These are phyloP conservation scores for Myathropa florea DNA, from an alignment of 2,888 invertebrate species.

Conservation along the genomic window DNA sequence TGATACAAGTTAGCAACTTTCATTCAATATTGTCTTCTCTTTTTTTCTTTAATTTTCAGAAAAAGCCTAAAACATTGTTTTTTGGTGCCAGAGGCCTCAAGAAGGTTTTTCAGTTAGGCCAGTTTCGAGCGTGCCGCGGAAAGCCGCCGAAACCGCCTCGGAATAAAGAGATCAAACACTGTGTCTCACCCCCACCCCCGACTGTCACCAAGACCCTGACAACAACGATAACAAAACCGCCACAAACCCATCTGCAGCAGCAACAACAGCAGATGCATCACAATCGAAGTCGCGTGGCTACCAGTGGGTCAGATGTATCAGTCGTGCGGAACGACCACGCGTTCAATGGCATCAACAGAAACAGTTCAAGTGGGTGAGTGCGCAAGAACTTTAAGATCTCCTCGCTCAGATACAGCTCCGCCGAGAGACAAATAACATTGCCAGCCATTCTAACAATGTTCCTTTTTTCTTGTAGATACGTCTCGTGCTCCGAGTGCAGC, in stretches of 20 bases:
- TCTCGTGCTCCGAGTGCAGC: slow-evolving; percentile 93
- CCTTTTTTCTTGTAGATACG: slow-evolving; percentile 82
- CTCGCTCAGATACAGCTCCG: slow-evolving; percentile 20
- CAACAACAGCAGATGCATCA: slow-evolving; percentile 76
- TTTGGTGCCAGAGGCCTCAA: slow-evolving; percentile 84
- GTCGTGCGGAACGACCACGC: slow-evolving; percentile 84
- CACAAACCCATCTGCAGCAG: slow-evolving; percentile 74
- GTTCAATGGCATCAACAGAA: slow-evolving; percentile 83
- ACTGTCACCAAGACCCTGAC: slow-evolving; percentile 70
- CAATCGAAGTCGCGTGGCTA: slow-evolving; percentile 83
- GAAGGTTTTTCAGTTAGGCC: slow-evolving; percentile 84
- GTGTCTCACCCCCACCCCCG: slow-evolving; percentile 79
- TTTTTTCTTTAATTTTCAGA: slow-evolving; percentile 76
- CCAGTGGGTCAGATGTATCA: slow-evolving; percentile 85
- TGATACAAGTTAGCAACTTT: too few species aligned
- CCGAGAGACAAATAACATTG: slow-evolving; percentile 9
- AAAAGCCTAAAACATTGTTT: slow-evolving; percentile 83
- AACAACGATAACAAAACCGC: slow-evolving; percentile 74
- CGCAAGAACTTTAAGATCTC: slow-evolving; percentile 1
- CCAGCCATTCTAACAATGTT: slow-evolving; percentile 36
- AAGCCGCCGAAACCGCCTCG: slow-evolving; percentile 75
- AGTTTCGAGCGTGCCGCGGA: slow-evolving; percentile 80
- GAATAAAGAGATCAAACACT: slow-evolving; percentile 78
- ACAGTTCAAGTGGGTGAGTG: slow-evolving; percentile 84
- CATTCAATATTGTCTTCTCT: not conserved